phyloP scores from a whole-genome alignment of 2,113 vertebrate species.

The Sarotherodon lohbergeri region DNA sequence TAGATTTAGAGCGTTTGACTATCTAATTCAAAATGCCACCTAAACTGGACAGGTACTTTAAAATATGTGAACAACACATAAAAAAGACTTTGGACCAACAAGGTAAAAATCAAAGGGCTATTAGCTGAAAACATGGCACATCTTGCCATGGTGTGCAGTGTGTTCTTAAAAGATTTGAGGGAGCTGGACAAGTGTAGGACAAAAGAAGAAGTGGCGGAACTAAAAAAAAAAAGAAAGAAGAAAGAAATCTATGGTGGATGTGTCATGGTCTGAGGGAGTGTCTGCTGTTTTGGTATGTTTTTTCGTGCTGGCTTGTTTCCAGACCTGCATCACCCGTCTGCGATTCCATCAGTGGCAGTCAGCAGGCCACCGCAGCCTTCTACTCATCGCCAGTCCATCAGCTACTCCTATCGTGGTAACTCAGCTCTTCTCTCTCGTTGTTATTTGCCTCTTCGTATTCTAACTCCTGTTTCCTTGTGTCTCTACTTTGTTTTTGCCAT shows the following conservation, averaged over 20 bases:
- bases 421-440: not conserved
- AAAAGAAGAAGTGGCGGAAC: not conserved
- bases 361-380: not conserved
- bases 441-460: not conserved
- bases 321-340: not conserved
- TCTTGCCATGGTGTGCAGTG: not conserved
- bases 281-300: not conserved
- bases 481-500: not conserved
- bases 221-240: not conserved
- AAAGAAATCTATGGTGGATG: not conserved
- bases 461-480: not conserved
- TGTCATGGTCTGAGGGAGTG: not conserved
- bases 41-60: not conserved
- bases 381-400: not conserved
- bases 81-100: not conserved
- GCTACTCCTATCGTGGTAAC: not conserved
- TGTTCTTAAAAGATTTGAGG: not conserved
- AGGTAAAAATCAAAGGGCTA: not conserved
- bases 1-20: not conserved
- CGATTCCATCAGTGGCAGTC: not conserved
- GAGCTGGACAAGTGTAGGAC: not conserved
- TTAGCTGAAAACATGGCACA: not conserved
- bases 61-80: not conserved
- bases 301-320: not conserved
- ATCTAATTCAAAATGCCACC: not conserved